Base-by-base conservation (phyloP, 1,140 invertebrate genomes). In the Campodea augens region DNA sequence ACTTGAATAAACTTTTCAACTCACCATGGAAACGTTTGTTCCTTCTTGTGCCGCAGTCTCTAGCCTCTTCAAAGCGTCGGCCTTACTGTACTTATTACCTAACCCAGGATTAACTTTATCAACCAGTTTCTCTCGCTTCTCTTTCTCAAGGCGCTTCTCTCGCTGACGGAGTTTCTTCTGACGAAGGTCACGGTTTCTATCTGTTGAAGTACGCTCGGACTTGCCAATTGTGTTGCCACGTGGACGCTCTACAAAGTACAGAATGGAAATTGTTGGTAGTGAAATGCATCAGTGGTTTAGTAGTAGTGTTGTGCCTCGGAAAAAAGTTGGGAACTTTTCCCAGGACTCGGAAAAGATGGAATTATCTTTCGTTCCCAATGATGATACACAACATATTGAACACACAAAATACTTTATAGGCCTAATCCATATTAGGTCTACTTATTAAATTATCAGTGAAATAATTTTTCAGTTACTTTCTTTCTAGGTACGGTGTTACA, bases 181-280 rank as follows among this genome's bases (percentile, higher is more conserved):
- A 44, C 90, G 70, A 49, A 88, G 69, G 54, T 86, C 83, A 32
- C 89, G 71, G 52, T 91, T 91, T 63, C 78, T 90, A 60, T 97
- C 91, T 0, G 89, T 90, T 24, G 70, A 65, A 0, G 77, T 77
- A 56, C 78, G 71, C 65, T 97, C 91, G 23, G 73, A 68, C 61
- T 78, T 77, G 25, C 80, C 82, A 52, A 86, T 75, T 0, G 85
- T 44, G 41, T 83, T 77, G 38, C 81, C 81, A 56, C 77, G 82
- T n/a, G 63, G 59, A 66, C 83, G 87, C n/a, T n/a, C 5, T 4
- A 15, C 22, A 41, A 5, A 23, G 39, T 24, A 10, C n/a, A 32
- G 29, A 32, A 50, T 13, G 21, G 27, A 22, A 45, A 22, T 48
- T 44, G 18, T 44, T 41, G 37, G 43, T 47, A 38, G 39, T 20